Percentiles rank a stretch among this genome's conserved stretches.
These are phyloP conservation scores for Caenorhabditis sp. DNA, from an alignment of 2,888 invertebrate species.

Conservation along the genomic window DNA sequence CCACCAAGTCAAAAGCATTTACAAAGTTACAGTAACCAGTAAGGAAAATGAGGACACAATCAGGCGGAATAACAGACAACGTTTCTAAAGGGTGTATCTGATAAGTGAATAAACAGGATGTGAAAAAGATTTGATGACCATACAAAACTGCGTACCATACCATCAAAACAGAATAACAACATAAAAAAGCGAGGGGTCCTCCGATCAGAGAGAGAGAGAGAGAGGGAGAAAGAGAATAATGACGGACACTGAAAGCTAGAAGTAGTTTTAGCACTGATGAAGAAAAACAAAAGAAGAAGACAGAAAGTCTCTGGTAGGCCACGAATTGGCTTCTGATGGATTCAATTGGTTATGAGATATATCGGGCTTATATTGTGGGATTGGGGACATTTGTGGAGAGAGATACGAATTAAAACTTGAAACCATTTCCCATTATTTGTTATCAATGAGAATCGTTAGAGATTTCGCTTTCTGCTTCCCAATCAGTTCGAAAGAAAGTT, in stretches of 20 bases:
- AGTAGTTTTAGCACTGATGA: constrained; percentile 24
- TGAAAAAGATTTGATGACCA: constrained; percentile 43
- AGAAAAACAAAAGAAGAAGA: background rate
- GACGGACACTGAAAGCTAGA: constrained; percentile 50
- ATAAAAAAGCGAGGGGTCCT: constrained; percentile 9
- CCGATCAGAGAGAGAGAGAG: background rate
- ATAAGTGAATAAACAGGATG: constrained; percentile 52
- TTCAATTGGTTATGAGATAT: constrained; percentile 57
- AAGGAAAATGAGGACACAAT: background rate
- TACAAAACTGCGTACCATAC: constrained; percentile 58
- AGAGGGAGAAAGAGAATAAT: constrained; percentile 37
- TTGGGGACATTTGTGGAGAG: constrained; percentile 55
- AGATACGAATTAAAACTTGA: constrained; percentile 51
- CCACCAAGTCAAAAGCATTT: background rate
- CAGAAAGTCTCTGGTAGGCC: constrained; percentile 43
- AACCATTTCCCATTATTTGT: constrained; percentile 59
- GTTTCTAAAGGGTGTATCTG: constrained; percentile 18
- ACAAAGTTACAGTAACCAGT: constrained; percentile 11
- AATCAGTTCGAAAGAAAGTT: constrained; percentile 5
- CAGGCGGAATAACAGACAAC: constrained; percentile 34
- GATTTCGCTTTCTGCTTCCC: constrained; percentile 8
- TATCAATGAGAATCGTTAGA: constrained; percentile 46
- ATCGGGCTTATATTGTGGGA: constrained; percentile 53
- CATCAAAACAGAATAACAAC: constrained; percentile 58
- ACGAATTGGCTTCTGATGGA: constrained; percentile 52